These are phyloP conservation scores for Zaprionus camerounensis DNA, from an alignment of 1,140 invertebrate genomes.

Conservation along the genomic window DNA sequence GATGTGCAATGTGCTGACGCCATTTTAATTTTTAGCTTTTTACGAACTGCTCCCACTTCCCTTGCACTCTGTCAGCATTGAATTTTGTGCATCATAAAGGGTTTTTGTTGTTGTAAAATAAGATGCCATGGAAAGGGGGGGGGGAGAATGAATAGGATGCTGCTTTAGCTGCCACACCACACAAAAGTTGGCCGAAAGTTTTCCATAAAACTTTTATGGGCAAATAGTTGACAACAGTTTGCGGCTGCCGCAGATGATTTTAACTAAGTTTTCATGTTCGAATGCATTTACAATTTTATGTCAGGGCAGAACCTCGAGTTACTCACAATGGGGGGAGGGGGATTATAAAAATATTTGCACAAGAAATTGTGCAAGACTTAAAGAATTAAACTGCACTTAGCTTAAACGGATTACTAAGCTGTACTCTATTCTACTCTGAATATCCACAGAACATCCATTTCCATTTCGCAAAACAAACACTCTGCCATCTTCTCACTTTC, in stretches of 20 bases:
- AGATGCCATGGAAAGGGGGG: background rate
- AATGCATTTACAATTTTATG: background rate
- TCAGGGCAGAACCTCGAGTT: background rate
- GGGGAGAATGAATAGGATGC: too few species aligned
- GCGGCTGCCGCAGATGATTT: constrained; percentile 23
- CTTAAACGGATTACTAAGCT: constrained; percentile 8
- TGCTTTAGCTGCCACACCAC: background rate
- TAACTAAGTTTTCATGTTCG: constrained; percentile 14
- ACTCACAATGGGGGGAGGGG: background rate
- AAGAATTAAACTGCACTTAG: constrained; percentile 6
- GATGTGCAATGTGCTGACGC: constrained; percentile 41
- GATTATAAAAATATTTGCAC: background rate
- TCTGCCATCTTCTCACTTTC: background rate
- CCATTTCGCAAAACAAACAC: background rate
- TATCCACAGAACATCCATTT: background rate
- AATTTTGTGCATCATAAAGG: constrained; percentile 71
- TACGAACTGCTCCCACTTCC: constrained; percentile 31
- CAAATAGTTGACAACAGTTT: constrained; percentile 43
- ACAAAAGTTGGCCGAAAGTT: constrained; percentile 35
- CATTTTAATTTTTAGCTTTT: constrained; percentile 61
- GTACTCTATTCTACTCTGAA: background rate
- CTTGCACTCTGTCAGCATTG: constrained; percentile 36
- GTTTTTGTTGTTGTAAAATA: constrained; percentile 39
- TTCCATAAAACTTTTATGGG: constrained; percentile 39
- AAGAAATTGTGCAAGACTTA: constrained; percentile 3